Evolutionary conservation across 2,113 vertebrate genomes (phyloP), one percentile per base, ranked within the genome.

Genomic region (Tor tambroides): DNA sequence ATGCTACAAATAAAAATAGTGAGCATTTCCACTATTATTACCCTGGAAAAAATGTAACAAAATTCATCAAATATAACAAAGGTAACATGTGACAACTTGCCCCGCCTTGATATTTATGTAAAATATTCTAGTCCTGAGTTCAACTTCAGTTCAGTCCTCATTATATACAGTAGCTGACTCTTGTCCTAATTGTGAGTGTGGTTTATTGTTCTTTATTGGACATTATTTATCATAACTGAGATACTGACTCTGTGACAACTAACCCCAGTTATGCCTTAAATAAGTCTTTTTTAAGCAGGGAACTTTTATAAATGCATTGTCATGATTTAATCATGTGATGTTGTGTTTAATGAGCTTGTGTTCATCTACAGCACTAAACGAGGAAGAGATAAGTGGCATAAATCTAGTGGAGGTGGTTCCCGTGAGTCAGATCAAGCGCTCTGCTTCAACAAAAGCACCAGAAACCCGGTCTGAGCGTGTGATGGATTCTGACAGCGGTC

Each of bases 401-500:
- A 83, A 92, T 54, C 91, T 93, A 75, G 71, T 96, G 74, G 95
- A 80, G 14, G 43, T 92, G 4, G 91, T 96, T 43, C 87, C 91
- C 74, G 91, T 96, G 86, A 94, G 93, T 49, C 92, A 92, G 81
- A 76, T 87, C 2, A 89, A 77, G 69, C 91, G 78, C 85, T 35
- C 90, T 11, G 87, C 90, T 61, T 88, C 88, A 61, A 2, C 59
- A 30, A 92, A 93, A 6, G 54, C 91, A 79, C 90, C 87, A 71
- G 92, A 92, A 11, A 83, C 92, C 28, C 90, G 63, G 0, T 88
- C 91, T 86, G 92, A 92, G 74, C 74, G 90, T 26, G 81, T 69
- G 7, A 65, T 51, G 14, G 83, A 90, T 0, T 0, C 84, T 4
- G 85, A 92, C 30, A 91, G 91, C 0, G 85, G 90, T 84, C 91